Evolutionary conservation across 2,888 invertebrate species (phyloP).

Genomic region (Troides helena): DNA sequence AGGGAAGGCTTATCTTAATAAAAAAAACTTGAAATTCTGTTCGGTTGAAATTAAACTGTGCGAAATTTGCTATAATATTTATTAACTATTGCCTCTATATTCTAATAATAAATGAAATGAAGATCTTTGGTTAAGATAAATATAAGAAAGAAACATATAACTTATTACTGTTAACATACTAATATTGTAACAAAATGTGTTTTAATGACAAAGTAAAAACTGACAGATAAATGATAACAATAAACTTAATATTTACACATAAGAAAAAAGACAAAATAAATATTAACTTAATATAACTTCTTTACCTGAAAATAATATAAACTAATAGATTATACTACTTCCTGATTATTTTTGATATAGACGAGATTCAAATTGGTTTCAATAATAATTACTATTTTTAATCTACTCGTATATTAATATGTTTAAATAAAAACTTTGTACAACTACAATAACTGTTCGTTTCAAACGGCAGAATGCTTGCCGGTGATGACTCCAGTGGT

Average conservation of each 20-base stretch:
- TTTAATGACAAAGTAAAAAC: background rate
- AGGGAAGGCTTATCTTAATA: too few species aligned
- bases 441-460: constrained; percentile 19
- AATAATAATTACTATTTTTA: background rate
- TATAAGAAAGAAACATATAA: constrained; percentile 8
- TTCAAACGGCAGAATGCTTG: constrained; percentile 71
- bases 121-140: constrained; percentile 17
- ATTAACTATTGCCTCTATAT: too few species aligned
- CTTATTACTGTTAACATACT: background rate
- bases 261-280: too few species aligned
- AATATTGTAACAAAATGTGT: background rate
- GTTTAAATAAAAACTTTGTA: constrained; percentile 17
- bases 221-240: background rate
- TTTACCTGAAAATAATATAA: too few species aligned
- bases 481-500: constrained; percentile 71
- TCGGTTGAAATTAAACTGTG: too few species aligned
- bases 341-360: too few species aligned
- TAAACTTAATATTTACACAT: too few species aligned
- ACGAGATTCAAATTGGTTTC: too few species aligned
- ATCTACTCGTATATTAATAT: background rate
- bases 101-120: background rate
- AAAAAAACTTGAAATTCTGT: too few species aligned
- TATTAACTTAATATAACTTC: too few species aligned
- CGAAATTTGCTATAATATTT: too few species aligned
- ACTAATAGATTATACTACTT: too few species aligned